Conservation (phyloP, 2,888 invertebrate species). For the Phengaris arion region DNA sequence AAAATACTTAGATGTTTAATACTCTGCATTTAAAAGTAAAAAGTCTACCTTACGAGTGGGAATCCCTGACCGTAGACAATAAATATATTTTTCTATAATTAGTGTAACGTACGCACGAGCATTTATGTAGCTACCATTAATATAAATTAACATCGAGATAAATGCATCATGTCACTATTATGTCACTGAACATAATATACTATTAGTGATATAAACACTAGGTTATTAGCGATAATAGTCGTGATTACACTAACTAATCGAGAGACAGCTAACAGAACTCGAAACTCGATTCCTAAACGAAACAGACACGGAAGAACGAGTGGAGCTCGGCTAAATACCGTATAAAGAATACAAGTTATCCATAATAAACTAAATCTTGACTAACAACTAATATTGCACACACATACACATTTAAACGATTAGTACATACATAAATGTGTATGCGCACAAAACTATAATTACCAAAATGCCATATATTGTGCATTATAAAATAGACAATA, state of each 20-base stretch:
- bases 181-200: constrained; percentile 71
- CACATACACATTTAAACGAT: constrained; percentile 77
- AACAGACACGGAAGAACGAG: constrained; percentile 67
- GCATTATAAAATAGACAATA: constrained; percentile 73
- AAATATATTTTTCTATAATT: constrained; percentile 74
- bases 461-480: constrained; percentile 74
- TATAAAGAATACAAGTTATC: constrained; percentile 49
- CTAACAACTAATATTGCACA: constrained; percentile 79
- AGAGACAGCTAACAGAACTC: constrained; percentile 56
- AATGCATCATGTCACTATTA: constrained; percentile 79
- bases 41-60: constrained; percentile 57
- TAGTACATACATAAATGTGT: constrained; percentile 68
- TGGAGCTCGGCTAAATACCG: constrained; percentile 43
- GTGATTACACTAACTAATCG: constrained; percentile 76
- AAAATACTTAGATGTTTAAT: constrained; percentile 29
- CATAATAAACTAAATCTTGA: constrained; percentile 61
- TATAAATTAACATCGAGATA: constrained; percentile 78
- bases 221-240: constrained; percentile 67
- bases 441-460: constrained; percentile 74
- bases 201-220: constrained; percentile 47
- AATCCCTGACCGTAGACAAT: constrained; percentile 55
- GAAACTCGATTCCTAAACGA: constrained; percentile 50
- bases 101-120: constrained; percentile 70
- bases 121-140: constrained; percentile 76
- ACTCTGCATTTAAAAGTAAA: constrained; percentile 45